Evolutionary conservation across 2,888 invertebrate genomes (phyloP), one percentile per base, ranked within the genome.

Genomic region (Drosophila prostipennis): DNA sequence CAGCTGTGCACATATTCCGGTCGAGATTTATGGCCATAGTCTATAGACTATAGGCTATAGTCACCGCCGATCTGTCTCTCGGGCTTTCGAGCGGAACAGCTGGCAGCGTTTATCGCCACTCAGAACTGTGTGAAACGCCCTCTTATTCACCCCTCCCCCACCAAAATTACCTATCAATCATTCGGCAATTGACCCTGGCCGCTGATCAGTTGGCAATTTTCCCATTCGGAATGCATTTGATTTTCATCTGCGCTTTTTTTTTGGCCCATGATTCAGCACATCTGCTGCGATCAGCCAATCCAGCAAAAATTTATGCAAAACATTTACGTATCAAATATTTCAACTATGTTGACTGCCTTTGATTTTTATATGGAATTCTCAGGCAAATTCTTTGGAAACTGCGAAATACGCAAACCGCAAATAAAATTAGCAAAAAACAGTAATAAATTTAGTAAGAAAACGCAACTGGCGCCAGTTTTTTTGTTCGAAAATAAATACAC

Each of bases 131-230:
- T 32, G 45, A 6, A 36, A 46, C 37, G 37, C 19, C 37, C 10
- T 3, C 19, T 5, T 1, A 40, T 48, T 26, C 34, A 13, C 37
- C 13, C 11, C 52, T 42, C 29, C 45, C 19, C 39, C 29, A 40
- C 36, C 45, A 32, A 79, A 81, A 76, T 86, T 83, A 69, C 78
- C 69, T 78, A 89, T 87, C 72, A 83, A 84, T 74, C 89, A 87
- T 68, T 57, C 49, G 61, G 56, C 53, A 56, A 57, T 67, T 72
- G 70, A 67, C 74, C 71, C 74, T 74, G 71, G 48, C 23, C 36
- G 40, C n/a, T 26, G 65, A 63, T 63, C 61, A 64, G 40, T 64
- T 64, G 64, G 61, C 65, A 63, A 63, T 63, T 63, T 63, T 48
- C 55, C 55, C 14, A 45, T 11, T 55, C 36, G 23, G 34, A 14